Evolutionary conservation across 1,140 invertebrate genomes (phyloP), one percentile per base, ranked within the genome.

Genomic region (Drosophila nikananu): DNA sequence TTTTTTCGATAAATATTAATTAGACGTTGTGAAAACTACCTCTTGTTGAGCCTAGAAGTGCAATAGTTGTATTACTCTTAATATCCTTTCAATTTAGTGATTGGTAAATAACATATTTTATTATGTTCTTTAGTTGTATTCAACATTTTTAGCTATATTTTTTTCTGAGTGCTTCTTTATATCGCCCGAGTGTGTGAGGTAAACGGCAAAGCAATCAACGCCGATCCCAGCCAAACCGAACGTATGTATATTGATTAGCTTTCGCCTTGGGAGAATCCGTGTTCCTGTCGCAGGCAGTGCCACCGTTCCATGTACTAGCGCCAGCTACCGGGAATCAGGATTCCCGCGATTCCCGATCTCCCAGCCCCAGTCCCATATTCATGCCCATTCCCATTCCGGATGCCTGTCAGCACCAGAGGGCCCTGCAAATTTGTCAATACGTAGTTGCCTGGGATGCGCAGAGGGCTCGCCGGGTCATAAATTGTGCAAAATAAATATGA

Each of bases 401-500:
- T 71, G 49, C 63, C 67, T 71, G 67, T 71, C 67, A 49, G 59
- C 59, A 42, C 60, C 58, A 65, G 44, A 71, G 57, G 55, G 44
- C 48, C 64, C 52, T 64, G 76, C 70, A 89, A 84, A 87, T 87
- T 87, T 87, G 84, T 89, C 84, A 87, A 89, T 87, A 83, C 57
- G 46, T 48, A 39, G 57, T 41, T 51, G 32, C 48, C 41, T 39
- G 48, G 41, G 52, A 41, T 71, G 71, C 65, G 48, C 44, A 51
- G 66, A 41, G 44, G 66, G 60, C 67, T 77, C 60, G 30, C 41
- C 39, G 65, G 71, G 62, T 77, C 81, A 90, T 90, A 90, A 90
- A 90, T 90, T 90, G 55, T 77, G 62, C 54, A 82, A 90, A 90
- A 86, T 72, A 90, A 90, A 90, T 89, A 89, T 91, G 89, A 87